Percentiles rank a stretch among this genome's conserved stretches.
Conservation (phyloP, 2,797 vertebrate genomes). For the Onychomys leucogaster region DNA sequence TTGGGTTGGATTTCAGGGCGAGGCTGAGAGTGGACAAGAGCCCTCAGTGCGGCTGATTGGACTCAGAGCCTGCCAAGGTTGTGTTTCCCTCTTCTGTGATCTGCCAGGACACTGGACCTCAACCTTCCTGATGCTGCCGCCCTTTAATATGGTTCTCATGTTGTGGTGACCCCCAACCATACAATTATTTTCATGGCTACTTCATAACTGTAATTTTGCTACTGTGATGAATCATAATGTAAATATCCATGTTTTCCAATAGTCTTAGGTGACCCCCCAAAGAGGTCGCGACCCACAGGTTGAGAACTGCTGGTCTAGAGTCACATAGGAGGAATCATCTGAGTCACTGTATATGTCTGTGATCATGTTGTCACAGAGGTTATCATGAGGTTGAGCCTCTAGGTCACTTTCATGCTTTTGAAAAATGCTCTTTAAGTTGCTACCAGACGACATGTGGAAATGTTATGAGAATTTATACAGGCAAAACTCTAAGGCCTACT, state of each 20-base stretch:
- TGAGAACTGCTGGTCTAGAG: neutral
- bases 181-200: neutral
- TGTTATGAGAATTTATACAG: neutral
- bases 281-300: neutral
- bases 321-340: neutral
- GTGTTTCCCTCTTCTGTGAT: neutral
- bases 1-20: neutral
- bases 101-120: neutral
- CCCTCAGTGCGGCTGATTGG: neutral
- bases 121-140: neutral
- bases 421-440: neutral
- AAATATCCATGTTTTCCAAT: neutral
- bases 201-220: neutral
- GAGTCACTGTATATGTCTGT: neutral
- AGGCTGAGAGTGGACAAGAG: neutral
- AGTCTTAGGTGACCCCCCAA: neutral
- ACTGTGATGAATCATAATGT: neutral
- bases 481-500: neutral
- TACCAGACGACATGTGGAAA: neutral
- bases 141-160: neutral
- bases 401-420: conserved; percentile 23
- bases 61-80: neutral
- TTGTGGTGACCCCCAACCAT: neutral
- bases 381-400: neutral
- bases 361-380: conserved; percentile 10